phyloP scores from a whole-genome alignment of 2,888 invertebrate genomes.

The Aspidiotus destructor region DNA sequence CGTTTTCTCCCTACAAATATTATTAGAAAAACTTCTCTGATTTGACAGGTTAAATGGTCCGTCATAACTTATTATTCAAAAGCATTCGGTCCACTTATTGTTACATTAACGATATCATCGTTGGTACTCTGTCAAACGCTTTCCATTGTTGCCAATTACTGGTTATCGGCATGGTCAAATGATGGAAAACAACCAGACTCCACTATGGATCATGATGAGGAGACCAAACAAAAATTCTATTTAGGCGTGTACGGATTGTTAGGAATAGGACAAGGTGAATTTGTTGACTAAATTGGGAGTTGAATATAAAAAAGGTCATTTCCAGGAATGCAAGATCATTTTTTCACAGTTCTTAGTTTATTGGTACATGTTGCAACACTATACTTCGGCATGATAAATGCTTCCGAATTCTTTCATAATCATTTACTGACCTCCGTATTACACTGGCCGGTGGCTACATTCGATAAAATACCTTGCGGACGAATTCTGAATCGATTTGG shows the following conservation, averaged over 20 bases:
- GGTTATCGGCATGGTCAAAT: slow-evolving; percentile 75
- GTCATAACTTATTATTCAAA: slow-evolving; percentile 83
- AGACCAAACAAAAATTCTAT: slow-evolving; percentile 60
- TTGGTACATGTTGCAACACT: slow-evolving; percentile 57
- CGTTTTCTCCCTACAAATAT: too few relatives aligned
- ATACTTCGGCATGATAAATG: slow-evolving; percentile 56
- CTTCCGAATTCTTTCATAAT: slow-evolving; percentile 51
- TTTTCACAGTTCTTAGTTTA: slow-evolving; percentile 53
- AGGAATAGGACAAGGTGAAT: slow-evolving; percentile 74
- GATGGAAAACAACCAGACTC: slow-evolving; percentile 43
- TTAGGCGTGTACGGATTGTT: slow-evolving; percentile 83
- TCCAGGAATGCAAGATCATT: neutral
- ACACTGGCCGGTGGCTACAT: slow-evolving; percentile 61
- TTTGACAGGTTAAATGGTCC: slow-evolving; percentile 70
- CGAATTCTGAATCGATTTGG: slow-evolving; percentile 58
- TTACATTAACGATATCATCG: slow-evolving; percentile 47
- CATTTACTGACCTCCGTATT: slow-evolving; percentile 52
- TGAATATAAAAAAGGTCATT: too few relatives aligned
- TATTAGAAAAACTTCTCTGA: neutral
- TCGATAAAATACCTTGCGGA: slow-evolving; percentile 68
- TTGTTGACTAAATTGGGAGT: too few relatives aligned
- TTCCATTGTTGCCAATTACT: slow-evolving; percentile 76
- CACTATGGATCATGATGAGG: slow-evolving; percentile 37
- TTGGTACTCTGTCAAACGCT: slow-evolving; percentile 73
- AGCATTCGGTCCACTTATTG: slow-evolving; percentile 73